These are phyloP conservation scores for Holothuria leucospilota DNA, from an alignment of 53 echinoderm and acorn worm species.

Conservation along the genomic window DNA sequence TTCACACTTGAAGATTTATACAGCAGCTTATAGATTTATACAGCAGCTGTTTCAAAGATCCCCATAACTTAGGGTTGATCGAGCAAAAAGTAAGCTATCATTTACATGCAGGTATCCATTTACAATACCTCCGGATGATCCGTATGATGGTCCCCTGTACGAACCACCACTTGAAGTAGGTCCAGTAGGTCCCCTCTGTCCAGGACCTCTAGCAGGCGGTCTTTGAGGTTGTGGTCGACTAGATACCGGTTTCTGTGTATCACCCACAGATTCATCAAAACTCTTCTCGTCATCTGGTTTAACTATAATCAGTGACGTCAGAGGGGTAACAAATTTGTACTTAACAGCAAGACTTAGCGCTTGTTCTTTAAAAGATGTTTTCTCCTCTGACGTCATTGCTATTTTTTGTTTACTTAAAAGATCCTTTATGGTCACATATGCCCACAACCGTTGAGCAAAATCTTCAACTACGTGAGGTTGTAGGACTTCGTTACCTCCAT, in stretches of 20 bases:
- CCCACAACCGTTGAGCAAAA: slow-evolving; percentile 88
- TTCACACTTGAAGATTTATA: no score
- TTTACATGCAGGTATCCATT: no score
- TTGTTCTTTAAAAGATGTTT: slow-evolving; percentile 47
- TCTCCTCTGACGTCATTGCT: slow-evolving; percentile 40
- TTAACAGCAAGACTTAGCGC: slow-evolving; percentile 79
- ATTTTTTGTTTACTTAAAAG: slow-evolving; percentile 62
- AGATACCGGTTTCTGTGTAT: neutral
- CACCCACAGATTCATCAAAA: neutral
- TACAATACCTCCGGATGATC: no score
- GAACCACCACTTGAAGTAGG: no score
- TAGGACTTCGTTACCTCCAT: neutral
- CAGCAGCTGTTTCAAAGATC: no score
- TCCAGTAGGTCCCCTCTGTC: no score
- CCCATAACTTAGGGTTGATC: no score
- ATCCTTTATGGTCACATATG: slow-evolving; percentile 89
- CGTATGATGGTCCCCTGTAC: no score
- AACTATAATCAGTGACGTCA: slow-evolving; percentile 89
- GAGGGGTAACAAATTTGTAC: slow-evolving; percentile 88
- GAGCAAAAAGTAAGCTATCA: no score
- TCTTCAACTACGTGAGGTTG: slow-evolving; percentile 53
- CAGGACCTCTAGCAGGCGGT: no score
- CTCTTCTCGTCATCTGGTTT: slow-evolving; percentile 50
- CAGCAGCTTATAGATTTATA: no score
- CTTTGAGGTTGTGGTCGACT: no score